These are phyloP conservation scores for Peromyscus eremicus DNA, from an alignment of 2,797 vertebrate species.

Conservation along the genomic window DNA sequence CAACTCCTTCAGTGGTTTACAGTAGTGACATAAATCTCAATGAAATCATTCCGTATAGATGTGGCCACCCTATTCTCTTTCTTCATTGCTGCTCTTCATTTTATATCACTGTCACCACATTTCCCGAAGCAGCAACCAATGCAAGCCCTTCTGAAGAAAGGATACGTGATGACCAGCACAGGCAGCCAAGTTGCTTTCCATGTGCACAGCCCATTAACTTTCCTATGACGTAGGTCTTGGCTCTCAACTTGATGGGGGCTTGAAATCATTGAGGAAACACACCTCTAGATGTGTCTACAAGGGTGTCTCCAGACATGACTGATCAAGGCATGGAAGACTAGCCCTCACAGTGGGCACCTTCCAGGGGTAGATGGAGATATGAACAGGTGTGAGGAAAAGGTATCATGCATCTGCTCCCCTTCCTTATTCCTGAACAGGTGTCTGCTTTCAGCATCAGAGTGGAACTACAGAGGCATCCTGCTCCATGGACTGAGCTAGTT, in stretches of 20 bases:
- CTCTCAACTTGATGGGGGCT: background rate
- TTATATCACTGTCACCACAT: constrained; percentile 28
- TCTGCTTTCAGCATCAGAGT: background rate
- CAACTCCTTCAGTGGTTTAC: constrained; percentile 63
- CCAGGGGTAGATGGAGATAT: background rate
- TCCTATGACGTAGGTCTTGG: background rate
- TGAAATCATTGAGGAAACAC: background rate
- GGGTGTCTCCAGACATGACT: background rate
- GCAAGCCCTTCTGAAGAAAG: constrained; percentile 62
- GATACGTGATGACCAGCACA: background rate
- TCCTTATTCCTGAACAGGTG: background rate
- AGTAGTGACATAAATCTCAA: constrained; percentile 70
- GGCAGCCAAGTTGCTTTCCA: background rate
- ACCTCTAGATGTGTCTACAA: background rate
- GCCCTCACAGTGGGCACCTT: background rate
- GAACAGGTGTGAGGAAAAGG: background rate
- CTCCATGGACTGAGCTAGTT: background rate
- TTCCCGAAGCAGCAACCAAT: constrained; percentile 69
- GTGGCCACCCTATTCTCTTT: constrained; percentile 45
- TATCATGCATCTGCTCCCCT: background rate
- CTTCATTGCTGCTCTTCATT: constrained; percentile 49
- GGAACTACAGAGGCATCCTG: background rate
- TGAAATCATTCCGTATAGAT: constrained; percentile 60
- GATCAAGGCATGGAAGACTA: background rate
- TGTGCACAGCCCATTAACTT: background rate